A percentile compares a stretch with the other conserved stretches of the same genome.
Conservation (phyloP, 2,113 vertebrate genomes). For the Crotalus helleri region DNA sequence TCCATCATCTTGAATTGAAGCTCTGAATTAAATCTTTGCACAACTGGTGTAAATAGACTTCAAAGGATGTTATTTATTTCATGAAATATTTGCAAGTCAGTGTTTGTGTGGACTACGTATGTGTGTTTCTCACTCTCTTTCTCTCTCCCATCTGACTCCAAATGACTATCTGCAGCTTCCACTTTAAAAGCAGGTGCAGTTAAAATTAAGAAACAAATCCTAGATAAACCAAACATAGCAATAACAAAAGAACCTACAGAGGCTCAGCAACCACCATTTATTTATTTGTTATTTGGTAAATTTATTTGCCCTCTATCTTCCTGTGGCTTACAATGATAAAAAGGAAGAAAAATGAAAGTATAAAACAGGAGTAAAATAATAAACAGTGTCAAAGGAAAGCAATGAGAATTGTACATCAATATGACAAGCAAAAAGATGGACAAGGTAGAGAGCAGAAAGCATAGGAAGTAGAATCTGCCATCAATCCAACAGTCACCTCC, state of each 20-base stretch:
- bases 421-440: background rate
- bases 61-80: too few species aligned
- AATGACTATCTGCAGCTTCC: background rate
- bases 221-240: background rate
- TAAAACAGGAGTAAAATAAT: background rate
- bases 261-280: background rate
- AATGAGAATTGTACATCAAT: background rate
- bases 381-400: background rate
- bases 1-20: background rate
- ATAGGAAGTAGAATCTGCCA: background rate
- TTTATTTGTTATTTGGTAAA: background rate
- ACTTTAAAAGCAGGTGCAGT: background rate
- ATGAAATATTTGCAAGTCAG: background rate
- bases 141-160: background rate
- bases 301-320: background rate
- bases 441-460: background rate
- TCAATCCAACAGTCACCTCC: background rate
- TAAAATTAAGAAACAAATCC: background rate
- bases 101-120: too few species aligned
- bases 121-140: background rate
- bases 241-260: background rate
- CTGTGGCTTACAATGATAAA: background rate
- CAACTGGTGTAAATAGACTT: background rate
- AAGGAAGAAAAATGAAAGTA: background rate
- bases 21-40: background rate